These are phyloP conservation scores for Colistium nudipinnis DNA, from an alignment of 2,113 vertebrate genomes.

Conservation along the genomic window DNA sequence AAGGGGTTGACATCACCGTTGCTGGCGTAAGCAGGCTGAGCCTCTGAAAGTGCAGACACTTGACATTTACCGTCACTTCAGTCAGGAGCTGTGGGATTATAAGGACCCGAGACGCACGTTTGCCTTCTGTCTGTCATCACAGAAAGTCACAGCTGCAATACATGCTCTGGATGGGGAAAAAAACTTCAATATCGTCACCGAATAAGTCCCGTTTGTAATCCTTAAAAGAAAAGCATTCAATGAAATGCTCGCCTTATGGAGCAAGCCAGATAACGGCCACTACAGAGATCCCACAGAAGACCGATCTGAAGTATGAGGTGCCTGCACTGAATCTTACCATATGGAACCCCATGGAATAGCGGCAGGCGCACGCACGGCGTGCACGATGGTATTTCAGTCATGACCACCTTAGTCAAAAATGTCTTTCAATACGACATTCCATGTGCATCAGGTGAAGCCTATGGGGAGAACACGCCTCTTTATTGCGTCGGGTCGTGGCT, in stretches of 20 bases:
- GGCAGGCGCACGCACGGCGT: not conserved
- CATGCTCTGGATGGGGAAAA: no score
- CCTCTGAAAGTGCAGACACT: not conserved
- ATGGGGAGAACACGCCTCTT: no score
- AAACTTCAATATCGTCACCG: not conserved
- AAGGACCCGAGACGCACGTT: not conserved
- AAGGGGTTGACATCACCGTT: conserved; percentile 5
- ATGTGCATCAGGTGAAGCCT: no score
- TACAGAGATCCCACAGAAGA: not conserved
- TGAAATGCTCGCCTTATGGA: not conserved
- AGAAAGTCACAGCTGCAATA: not conserved
- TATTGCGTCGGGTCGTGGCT: no score
- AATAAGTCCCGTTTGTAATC: no score
- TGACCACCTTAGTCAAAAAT: no score
- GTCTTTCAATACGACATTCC: no score
- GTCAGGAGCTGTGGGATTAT: not conserved
- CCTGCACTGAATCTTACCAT: not conserved
- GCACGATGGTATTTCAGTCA: not conserved
- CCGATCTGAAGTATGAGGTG: not conserved
- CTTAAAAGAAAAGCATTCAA: no score
- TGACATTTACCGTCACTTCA: conserved; percentile 17
- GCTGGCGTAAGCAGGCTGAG: not conserved
- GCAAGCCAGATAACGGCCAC: not conserved
- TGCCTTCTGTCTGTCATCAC: not conserved
- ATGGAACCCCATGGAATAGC: not conserved